Percentiles rank a stretch among this genome's conserved stretches.
These are phyloP conservation scores for Ahaetulla prasina DNA, from an alignment of 2,113 vertebrate species.

Conservation along the genomic window DNA sequence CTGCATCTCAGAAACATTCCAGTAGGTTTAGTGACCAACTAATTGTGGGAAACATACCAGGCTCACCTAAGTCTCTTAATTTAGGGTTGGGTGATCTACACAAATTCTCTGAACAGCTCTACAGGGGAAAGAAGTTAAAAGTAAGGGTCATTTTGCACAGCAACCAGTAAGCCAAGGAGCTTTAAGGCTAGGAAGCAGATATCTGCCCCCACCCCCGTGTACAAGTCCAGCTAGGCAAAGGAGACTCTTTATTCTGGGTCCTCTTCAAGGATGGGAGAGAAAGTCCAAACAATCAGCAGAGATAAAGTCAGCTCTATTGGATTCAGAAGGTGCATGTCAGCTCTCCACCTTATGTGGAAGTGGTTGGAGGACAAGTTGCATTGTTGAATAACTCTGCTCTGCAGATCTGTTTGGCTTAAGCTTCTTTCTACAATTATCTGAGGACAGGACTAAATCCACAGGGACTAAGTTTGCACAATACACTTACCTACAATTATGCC, in stretches of 20 bases:
- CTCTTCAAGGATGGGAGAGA: not conserved
- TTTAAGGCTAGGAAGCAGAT: not conserved
- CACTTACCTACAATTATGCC: not conserved
- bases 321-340: not conserved
- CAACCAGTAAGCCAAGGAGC: not conserved
- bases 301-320: not conserved
- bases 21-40: too few species aligned
- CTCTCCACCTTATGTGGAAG: not conserved
- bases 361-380: not conserved
- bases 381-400: not conserved
- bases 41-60: not conserved
- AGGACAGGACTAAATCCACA: not conserved
- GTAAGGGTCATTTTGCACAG: too few species aligned
- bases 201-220: not conserved
- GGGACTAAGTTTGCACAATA: not conserved
- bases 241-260: not conserved
- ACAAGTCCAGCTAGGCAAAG: not conserved
- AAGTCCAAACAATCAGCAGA: not conserved
- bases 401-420: not conserved
- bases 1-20: not conserved
- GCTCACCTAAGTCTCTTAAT: not conserved
- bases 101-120: not conserved
- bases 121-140: not conserved
- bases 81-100: not conserved
- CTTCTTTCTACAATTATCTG: not conserved